Conservation (phyloP, 2,797 vertebrate species). For the Brotula barbata region DNA sequence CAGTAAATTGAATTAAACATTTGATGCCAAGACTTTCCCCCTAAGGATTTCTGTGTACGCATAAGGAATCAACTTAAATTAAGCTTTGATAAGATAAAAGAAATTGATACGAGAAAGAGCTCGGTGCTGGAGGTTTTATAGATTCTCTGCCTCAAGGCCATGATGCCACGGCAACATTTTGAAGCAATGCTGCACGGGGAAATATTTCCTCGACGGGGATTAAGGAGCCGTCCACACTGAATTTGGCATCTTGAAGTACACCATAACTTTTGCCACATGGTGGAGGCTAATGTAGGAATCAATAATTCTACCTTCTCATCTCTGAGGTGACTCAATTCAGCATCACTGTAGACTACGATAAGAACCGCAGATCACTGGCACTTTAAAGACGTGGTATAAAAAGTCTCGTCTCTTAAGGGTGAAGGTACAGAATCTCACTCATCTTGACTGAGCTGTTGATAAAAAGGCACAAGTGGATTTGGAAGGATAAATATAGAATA, state of each 20-base stretch:
- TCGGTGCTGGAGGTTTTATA: too few species aligned
- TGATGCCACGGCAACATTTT: constrained; percentile 13
- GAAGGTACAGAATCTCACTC: too few species aligned
- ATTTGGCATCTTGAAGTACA: background rate
- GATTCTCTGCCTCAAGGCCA: constrained; percentile 10
- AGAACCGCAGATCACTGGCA: constrained; percentile 13
- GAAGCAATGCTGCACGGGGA: constrained; percentile 8
- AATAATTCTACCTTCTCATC: background rate
- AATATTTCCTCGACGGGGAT: constrained; percentile 9
- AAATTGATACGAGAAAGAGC: too few species aligned
- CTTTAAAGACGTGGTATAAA: constrained; percentile 32
- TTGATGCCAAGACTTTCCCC: background rate
- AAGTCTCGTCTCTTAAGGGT: too few species aligned
- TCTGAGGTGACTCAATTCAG: constrained; percentile 25
- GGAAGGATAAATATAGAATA: too few species aligned
- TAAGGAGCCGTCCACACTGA: constrained; percentile 5
- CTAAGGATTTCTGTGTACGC: too few species aligned
- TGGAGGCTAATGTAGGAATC: background rate
- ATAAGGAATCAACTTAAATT: too few species aligned
- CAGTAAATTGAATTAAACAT: constrained; percentile 28
- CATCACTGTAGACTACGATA: constrained; percentile 20
- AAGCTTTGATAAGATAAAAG: too few species aligned
- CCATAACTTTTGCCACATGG: background rate
- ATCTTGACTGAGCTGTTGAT: too few species aligned
- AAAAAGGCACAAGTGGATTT: too few species aligned